Evolutionary conservation across 2,888 invertebrate species (phyloP), one percentile per base, ranked within the genome.

Genomic region (Scrobipalpa atriplicella): DNA sequence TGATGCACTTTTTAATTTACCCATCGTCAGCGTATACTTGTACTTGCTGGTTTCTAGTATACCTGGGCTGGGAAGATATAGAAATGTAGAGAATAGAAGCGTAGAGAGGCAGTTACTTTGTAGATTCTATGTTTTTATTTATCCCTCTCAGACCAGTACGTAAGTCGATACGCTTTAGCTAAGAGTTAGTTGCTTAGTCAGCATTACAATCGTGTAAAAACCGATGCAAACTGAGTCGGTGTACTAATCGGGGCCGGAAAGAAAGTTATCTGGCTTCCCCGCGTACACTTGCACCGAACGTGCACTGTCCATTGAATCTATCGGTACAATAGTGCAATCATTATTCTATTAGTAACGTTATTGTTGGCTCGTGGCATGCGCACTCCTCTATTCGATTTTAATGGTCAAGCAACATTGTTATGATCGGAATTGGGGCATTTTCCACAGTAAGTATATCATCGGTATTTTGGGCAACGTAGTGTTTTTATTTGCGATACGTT

Each of bases 201-300:
- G 51, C 41, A 41, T 41, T 51, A 51, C 51, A 7, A 51, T 6
- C 39, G 39, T 39, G 52, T 36, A 64, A n/a, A 60, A 60, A 65
- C 9, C 18, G 18, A 58, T 36, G 8, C 10, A 11, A 51, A 5
- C 56, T 43, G 21, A 52, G 58, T 66, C 60, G 51, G 52, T 63
- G 68, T 71, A 70, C 66, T 65, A 66, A 70, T 69, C 65, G 68
- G 65, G 71, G 56, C 58, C 69, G 63, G 68, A 69, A 66, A 64
- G 70, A 65, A 66, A 71, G 68, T 72, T 72, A 68, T 69, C 70
- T 65, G 72, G 72, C 72, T 72, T 71, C 72, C 62, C 38, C 19
- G 51, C 66, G 56, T 58, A 65, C 62, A 61, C 52, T 38, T 58
- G 58, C 58, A 66, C 65, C 58, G 62, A 36, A 36, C 58, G 38